Percentiles rank a stretch among this genome's conserved stretches.
phyloP scores from a whole-genome alignment of 1,140 invertebrate genomes.

The Achatina immaculata region DNA sequence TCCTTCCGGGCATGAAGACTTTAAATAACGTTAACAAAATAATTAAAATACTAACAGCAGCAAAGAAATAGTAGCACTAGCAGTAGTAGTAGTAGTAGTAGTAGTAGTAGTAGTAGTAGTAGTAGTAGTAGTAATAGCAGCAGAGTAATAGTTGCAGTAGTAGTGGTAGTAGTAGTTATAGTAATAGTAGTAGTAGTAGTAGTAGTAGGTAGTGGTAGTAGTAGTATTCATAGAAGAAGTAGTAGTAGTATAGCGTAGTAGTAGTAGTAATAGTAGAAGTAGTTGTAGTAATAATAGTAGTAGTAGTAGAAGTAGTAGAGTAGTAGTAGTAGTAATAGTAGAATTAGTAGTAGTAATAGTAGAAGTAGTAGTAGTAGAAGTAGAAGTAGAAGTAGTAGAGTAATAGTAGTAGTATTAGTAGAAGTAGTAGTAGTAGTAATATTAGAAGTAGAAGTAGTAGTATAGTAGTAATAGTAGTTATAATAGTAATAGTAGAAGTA shows the following conservation, averaged over 20 bases:
- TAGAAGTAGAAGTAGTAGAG: neutral
- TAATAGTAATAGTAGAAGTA: neutral
- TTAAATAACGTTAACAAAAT: no score
- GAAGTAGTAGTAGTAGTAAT: neutral
- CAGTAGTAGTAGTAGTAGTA: conserved; percentile 13
- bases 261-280: conserved; percentile 15
- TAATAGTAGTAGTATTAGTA: neutral
- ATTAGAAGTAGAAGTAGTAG: neutral
- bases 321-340: neutral
- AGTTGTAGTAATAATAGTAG: neutral
- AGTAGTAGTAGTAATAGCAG: neutral
- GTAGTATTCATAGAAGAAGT: conserved; percentile 19
- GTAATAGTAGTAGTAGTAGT: conserved; percentile 20
- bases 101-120: conserved; percentile 4
- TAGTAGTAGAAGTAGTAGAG: neutral
- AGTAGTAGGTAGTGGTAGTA: neutral
- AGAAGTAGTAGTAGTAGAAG: conserved; percentile 20
- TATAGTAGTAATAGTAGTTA: neutral
- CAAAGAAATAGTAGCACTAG: neutral
- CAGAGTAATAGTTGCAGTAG: neutral
- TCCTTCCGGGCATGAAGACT: no score
- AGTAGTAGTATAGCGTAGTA: conserved; percentile 23
- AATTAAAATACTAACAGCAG: no score
- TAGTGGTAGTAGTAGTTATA: conserved; percentile 28
- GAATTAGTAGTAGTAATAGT: conserved; percentile 22